phyloP scores from a whole-genome alignment of 2,888 invertebrate genomes.

The Formica aserva region DNA sequence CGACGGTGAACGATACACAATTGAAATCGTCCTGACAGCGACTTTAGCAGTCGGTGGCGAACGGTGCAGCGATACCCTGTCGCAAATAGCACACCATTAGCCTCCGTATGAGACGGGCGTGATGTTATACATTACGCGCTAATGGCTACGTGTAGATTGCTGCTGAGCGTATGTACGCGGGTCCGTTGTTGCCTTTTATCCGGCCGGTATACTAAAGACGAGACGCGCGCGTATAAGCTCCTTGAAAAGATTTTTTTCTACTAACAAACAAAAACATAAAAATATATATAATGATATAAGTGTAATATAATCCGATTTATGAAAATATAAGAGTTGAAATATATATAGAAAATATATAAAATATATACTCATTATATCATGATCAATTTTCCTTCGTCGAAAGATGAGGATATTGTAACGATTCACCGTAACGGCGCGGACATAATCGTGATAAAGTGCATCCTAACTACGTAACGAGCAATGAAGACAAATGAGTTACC shows the following conservation, averaged over 20 bases:
- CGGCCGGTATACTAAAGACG: constrained; percentile 58
- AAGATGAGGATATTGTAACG: neutral
- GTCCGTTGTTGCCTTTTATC: constrained; percentile 73
- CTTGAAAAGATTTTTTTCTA: constrained; percentile 4
- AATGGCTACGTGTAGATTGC: constrained; percentile 78
- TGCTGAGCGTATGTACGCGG: constrained; percentile 69
- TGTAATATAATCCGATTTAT: neutral
- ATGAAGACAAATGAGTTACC: constrained; percentile 79
- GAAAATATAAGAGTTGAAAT: constrained; percentile 2
- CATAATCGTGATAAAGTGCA: constrained; percentile 59
- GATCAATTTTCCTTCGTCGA: neutral
- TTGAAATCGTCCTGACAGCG: constrained; percentile 44
- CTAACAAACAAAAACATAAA: too few species aligned
- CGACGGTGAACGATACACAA: constrained; percentile 9
- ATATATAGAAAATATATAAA: constrained; percentile 13
- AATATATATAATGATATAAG: neutral
- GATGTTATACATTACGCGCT: constrained; percentile 82
- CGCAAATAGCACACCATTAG: constrained; percentile 79
- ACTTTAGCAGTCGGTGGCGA: constrained; percentile 55
- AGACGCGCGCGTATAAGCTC: constrained; percentile 34
- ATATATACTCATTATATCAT: neutral
- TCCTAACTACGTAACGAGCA: constrained; percentile 70
- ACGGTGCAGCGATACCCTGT: constrained; percentile 67
- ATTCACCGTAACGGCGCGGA: constrained; percentile 32
- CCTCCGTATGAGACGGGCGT: constrained; percentile 74